Conservation (phyloP, 2,888 invertebrate genomes). For the Spilarctia lutea region DNA sequence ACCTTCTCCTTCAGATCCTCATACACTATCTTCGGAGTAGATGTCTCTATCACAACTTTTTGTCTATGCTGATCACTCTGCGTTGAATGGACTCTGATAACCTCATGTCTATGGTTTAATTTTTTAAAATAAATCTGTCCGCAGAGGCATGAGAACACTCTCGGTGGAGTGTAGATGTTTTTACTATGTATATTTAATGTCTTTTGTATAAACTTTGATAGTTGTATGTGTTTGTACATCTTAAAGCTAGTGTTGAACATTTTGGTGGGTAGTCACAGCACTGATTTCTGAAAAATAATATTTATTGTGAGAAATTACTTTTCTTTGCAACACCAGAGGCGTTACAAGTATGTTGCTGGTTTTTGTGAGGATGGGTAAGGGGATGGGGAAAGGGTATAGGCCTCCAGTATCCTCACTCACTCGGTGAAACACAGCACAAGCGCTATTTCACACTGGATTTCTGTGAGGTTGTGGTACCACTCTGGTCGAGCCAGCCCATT, state of each 20-base stretch:
- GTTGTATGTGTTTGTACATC: conserved; percentile 46
- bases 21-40: conserved; percentile 73
- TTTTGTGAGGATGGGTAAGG: too few relatives aligned
- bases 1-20: conserved; percentile 65
- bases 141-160: conserved; percentile 52
- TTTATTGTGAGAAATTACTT: too few relatives aligned
- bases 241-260: conserved; percentile 42
- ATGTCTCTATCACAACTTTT: conserved; percentile 76
- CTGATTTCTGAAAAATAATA: conserved; percentile 23
- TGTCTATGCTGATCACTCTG: conserved; percentile 80
- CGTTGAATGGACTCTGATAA: conserved; percentile 68
- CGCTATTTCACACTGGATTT: too few relatives aligned
- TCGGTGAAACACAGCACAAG: too few relatives aligned
- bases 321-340: too few relatives aligned
- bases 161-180: conserved; percentile 20
- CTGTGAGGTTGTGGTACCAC: too few relatives aligned
- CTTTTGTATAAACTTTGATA: conserved; percentile 35
- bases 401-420: too few relatives aligned
- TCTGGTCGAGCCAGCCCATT: too few relatives aligned
- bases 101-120: conserved; percentile 35
- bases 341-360: too few relatives aligned
- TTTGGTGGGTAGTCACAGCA: conserved; percentile 42
- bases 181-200: conserved; percentile 31
- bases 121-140: conserved; percentile 54
- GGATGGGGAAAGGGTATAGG: too few relatives aligned